Evolutionary conservation across 2,797 vertebrate species (phyloP).

Genomic region (Halcyon chelicuti): DNA sequence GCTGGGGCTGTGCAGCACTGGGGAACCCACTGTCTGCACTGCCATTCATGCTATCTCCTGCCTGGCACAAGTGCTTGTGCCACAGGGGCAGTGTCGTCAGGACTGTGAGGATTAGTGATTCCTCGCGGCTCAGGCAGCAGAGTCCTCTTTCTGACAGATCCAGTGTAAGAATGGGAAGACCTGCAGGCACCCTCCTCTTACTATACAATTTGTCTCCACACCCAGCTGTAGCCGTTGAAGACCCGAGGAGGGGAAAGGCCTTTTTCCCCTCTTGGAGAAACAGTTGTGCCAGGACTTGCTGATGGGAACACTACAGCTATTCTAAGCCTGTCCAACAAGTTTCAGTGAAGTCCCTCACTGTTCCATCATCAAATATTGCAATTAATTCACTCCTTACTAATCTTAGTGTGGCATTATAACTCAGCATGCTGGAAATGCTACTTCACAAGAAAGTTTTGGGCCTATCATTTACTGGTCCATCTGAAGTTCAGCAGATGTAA

Average conservation of each 20-base stretch:
- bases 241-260: not conserved
- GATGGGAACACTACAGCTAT: rapidly evolving
- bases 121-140: not conserved
- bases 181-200: not conserved
- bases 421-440: not conserved
- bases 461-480: not conserved
- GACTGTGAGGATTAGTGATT: not conserved
- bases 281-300: not conserved
- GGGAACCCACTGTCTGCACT: not conserved
- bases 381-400: not conserved
- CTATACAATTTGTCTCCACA: not conserved
- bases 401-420: not conserved
- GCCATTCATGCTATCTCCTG: not conserved
- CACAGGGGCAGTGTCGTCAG: not conserved
- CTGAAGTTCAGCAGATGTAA: not conserved
- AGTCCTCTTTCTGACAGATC: not conserved
- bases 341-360: not conserved
- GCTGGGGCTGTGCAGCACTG: not conserved
- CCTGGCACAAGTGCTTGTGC: not conserved
- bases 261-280: not conserved
- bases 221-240: not conserved
- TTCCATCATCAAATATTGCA: not conserved
- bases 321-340: not conserved
- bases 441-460: not conserved
- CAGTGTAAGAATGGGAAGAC: not conserved